Percentiles rank a stretch among this genome's conserved stretches.
These are phyloP conservation scores for Creontiades dilutus DNA, from an alignment of 2,888 invertebrate species.

Conservation along the genomic window DNA sequence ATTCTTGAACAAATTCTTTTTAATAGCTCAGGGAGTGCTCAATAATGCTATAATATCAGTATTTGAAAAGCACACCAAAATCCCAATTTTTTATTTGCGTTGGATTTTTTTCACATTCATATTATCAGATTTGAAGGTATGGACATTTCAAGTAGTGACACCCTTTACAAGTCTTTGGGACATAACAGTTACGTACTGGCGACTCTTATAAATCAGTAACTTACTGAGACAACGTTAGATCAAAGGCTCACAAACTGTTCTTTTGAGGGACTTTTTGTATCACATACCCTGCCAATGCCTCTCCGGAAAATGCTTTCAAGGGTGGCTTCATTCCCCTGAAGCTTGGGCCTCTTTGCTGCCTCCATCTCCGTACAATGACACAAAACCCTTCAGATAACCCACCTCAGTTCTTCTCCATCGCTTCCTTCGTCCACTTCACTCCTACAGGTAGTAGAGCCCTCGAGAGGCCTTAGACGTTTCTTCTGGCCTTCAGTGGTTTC, in stretches of 20 bases:
- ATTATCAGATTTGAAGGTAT: too few species aligned
- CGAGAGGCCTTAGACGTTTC: constrained; percentile 22
- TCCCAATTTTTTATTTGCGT: too few species aligned
- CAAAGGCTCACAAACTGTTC: background rate
- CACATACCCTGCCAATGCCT: background rate
- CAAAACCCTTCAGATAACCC: constrained; percentile 14
- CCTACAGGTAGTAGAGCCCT: constrained; percentile 7
- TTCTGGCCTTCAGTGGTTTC: constrained; percentile 1
- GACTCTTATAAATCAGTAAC: too few species aligned
- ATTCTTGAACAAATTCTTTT: too few species aligned
- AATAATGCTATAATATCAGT: too few species aligned
- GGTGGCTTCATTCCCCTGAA: background rate
- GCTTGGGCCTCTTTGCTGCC: background rate
- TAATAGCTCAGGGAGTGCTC: too few species aligned
- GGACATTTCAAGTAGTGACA: too few species aligned
- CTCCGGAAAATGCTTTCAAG: background rate
- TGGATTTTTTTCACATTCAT: too few species aligned
- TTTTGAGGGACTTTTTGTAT: background rate
- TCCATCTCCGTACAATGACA: background rate
- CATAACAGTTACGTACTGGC: too few species aligned
- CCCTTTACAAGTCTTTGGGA: too few species aligned
- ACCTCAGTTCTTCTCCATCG: background rate
- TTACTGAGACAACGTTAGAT: too few species aligned
- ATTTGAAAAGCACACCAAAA: too few species aligned
- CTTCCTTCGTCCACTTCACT: background rate